Percentiles rank a stretch among this genome's conserved stretches.
These are phyloP conservation scores for Onychomys torridus DNA, from an alignment of 2,797 vertebrate species.

Conservation along the genomic window DNA sequence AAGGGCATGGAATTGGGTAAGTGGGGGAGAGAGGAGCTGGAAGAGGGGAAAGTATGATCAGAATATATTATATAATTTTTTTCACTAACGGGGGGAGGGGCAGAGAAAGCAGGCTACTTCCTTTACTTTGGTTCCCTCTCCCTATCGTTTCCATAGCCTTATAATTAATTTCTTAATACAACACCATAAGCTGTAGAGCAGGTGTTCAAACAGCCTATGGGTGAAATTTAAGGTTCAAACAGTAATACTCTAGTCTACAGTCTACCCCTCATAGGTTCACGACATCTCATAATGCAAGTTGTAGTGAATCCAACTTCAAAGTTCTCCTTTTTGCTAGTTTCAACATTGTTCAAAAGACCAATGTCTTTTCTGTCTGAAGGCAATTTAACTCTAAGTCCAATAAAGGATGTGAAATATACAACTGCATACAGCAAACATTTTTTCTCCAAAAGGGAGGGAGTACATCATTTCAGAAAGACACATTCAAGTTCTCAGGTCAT, in stretches of 20 bases:
- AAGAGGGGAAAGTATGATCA: background rate
- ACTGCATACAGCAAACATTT: background rate
- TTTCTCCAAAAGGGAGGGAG: background rate
- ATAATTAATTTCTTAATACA: too few relatives aligned
- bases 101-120: background rate
- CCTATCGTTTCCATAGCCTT: background rate
- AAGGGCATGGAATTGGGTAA: background rate
- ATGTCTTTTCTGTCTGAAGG: background rate
- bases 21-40: background rate
- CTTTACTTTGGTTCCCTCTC: background rate
- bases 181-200: background rate
- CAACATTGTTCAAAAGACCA: background rate
- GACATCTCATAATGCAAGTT: background rate
- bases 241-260: background rate
- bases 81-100: background rate
- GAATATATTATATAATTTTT: background rate
- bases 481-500: background rate
- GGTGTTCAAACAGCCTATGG: background rate
- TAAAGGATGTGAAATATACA: background rate
- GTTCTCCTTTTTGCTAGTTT: background rate
- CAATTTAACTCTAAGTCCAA: background rate
- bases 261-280: background rate
- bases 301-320: background rate
- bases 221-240: background rate
- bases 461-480: background rate